phyloP scores from a whole-genome alignment of 2,888 invertebrate species.

The Axea sp. region DNA sequence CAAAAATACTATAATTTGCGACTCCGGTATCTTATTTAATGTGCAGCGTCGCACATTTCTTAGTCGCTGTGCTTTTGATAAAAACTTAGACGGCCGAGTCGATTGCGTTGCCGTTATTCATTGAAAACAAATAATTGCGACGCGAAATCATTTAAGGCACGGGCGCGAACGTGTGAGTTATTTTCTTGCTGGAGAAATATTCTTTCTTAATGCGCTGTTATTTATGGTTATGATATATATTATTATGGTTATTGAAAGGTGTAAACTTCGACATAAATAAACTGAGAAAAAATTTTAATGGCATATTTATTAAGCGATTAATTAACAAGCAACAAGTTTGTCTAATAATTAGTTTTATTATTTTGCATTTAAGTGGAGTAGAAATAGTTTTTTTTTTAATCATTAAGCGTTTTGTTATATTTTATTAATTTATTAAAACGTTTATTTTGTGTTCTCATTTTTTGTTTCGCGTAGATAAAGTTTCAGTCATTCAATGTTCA shows the following conservation, averaged over 20 bases:
- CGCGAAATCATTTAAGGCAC: too few relatives aligned
- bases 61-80: slow-evolving; percentile 3
- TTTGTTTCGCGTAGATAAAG: too few relatives aligned
- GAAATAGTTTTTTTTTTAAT: too few relatives aligned
- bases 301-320: too few relatives aligned
- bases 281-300: slow-evolving; percentile 5
- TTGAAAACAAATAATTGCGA: slow-evolving; percentile 5
- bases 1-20: slow-evolving; percentile 30
- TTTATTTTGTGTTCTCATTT: too few relatives aligned
- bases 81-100: slow-evolving; percentile 3
- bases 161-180: too few relatives aligned
- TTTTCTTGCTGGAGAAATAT: neutral
- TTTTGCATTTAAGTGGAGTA: too few relatives aligned
- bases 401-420: too few relatives aligned
- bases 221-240: slow-evolving; percentile 6
- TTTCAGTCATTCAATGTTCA: too few relatives aligned
- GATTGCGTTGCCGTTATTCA: neutral
- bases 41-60: slow-evolving; percentile 5
- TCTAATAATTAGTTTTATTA: too few relatives aligned
- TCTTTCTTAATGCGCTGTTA: neutral
- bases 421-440: too few relatives aligned
- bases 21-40: slow-evolving; percentile 26
- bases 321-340: too few relatives aligned
- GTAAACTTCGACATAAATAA: neutral
- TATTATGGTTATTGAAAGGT: slow-evolving; percentile 5